Evolutionary conservation across 2,888 invertebrate species (phyloP).

Genomic region (Tricholauxania praeusta): DNA sequence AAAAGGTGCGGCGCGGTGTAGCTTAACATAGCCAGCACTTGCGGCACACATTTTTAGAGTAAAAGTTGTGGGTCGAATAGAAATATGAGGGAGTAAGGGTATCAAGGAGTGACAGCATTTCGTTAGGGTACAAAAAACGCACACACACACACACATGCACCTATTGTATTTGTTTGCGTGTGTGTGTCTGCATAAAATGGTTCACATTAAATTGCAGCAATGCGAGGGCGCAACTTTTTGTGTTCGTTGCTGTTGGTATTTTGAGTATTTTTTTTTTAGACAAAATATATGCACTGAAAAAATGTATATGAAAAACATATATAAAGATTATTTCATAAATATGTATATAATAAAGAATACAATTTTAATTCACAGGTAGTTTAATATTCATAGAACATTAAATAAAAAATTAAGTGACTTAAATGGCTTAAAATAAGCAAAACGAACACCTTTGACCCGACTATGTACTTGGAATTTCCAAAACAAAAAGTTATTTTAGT

Average conservation of each 20-base stretch:
- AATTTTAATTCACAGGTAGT: too few species aligned
- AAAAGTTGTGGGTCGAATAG: slow-evolving; percentile 9
- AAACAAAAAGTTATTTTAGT: too few species aligned
- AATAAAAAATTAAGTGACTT: too few species aligned
- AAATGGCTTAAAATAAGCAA: too few species aligned
- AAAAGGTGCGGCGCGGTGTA: background rate
- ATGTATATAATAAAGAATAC: too few species aligned
- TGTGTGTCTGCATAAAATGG: slow-evolving; percentile 18
- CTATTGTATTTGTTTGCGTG: background rate
- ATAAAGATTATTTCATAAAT: too few species aligned
- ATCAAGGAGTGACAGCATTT: background rate
- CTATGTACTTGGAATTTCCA: too few species aligned
- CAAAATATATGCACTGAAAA: too few species aligned
- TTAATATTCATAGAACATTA: too few species aligned
- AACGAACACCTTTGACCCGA: too few species aligned
- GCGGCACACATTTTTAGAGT: slow-evolving; percentile 51
- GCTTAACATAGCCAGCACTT: slow-evolving; percentile 52
- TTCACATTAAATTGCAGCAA: slow-evolving; percentile 27
- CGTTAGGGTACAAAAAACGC: background rate
- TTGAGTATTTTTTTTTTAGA: background rate
- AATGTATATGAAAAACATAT: too few species aligned
- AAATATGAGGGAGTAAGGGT: background rate
- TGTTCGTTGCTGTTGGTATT: slow-evolving; percentile 4
- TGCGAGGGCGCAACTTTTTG: background rate
- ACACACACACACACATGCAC: slow-evolving; percentile 8